Evolutionary conservation across 1,140 invertebrate genomes (phyloP).

Genomic region (Temnothorax nylanderi): DNA sequence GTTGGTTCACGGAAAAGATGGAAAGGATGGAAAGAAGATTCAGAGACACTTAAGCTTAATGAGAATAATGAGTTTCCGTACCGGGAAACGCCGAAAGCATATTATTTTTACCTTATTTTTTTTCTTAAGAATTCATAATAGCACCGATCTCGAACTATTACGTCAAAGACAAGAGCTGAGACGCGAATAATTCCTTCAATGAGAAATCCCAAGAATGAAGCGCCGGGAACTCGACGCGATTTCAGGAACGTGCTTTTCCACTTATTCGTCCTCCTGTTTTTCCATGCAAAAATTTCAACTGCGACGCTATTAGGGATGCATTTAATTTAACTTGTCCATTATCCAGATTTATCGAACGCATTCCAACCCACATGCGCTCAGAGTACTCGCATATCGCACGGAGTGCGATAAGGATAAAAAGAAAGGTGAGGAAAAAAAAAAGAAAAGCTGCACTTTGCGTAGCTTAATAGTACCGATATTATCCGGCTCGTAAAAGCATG

Average conservation of each 20-base stretch:
- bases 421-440: neutral
- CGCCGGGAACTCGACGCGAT: neutral
- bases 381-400: neutral
- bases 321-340: neutral
- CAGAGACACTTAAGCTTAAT: neutral
- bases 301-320: neutral
- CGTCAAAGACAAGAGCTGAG: neutral
- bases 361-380: neutral
- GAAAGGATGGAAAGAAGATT: neutral
- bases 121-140: neutral
- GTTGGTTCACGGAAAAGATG: neutral
- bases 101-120: neutral
- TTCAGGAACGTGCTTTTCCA: neutral
- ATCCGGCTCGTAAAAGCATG: neutral
- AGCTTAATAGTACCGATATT: neutral
- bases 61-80: neutral
- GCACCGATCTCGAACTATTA: neutral
- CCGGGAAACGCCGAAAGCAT: neutral
- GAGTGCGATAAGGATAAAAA: neutral
- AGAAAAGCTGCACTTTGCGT: neutral
- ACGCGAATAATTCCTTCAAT: neutral
- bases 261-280: neutral
- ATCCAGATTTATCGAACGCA: slow-evolving; percentile 16
- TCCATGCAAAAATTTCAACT: neutral
- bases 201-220: slow-evolving; percentile 6